Evolutionary conservation across 2,888 invertebrate genomes (phyloP).

Genomic region (Taphrorychus bicolor): DNA sequence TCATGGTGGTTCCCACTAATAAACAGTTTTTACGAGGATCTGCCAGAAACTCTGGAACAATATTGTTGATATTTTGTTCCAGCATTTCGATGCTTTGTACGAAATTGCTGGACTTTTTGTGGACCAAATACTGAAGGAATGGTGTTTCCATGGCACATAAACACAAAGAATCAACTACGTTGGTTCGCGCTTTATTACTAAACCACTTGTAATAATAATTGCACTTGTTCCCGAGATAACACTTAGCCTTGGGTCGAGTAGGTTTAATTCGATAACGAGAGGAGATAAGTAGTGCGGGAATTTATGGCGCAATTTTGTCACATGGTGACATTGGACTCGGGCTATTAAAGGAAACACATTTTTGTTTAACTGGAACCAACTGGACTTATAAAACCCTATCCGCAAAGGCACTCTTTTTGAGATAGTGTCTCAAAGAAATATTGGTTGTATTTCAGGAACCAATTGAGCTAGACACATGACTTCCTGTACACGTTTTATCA

Average conservation of each 20-base stretch:
- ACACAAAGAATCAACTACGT: too few species aligned
- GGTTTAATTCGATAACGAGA: not conserved
- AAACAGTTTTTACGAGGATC: constrained; percentile 4
- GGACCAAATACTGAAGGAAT: not conserved
- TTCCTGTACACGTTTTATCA: too few species aligned
- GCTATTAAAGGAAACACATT: too few species aligned
- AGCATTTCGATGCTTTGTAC: constrained; percentile 4
- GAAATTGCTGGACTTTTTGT: constrained; percentile 10
- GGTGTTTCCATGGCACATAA: not conserved
- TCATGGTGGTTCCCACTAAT: constrained; percentile 4
- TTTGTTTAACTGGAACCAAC: too few species aligned
- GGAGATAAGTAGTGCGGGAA: not conserved
- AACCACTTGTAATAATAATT: too few species aligned
- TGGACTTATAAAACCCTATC: too few species aligned
- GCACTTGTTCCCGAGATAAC: not conserved
- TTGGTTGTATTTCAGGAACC: too few species aligned
- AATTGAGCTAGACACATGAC: too few species aligned
- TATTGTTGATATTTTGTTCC: constrained; percentile 6
- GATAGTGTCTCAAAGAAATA: too few species aligned
- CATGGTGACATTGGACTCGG: too few species aligned
- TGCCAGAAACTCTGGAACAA: not conserved
- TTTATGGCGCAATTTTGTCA: not conserved
- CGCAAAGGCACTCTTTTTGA: too few species aligned
- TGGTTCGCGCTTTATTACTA: too few species aligned
- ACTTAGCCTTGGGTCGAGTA: not conserved